phyloP scores from a whole-genome alignment of 2,888 invertebrate genomes.

The Tortricodes alternella region DNA sequence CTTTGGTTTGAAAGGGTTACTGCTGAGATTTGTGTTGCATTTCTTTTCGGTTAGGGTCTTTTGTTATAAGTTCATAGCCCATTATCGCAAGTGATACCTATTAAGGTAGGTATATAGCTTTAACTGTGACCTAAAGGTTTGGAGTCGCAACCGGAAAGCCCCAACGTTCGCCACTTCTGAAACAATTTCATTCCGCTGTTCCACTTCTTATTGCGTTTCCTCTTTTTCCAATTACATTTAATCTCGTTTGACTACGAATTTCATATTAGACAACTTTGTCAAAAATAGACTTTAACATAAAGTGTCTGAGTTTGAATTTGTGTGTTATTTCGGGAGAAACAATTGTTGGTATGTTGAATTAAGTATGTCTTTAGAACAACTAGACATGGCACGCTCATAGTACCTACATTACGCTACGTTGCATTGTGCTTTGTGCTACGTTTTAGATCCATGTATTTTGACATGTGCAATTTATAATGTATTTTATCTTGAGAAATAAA shows the following conservation, averaged over 20 bases:
- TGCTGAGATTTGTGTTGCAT: too few relatives aligned
- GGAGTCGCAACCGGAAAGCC: not conserved
- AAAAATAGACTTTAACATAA: not conserved
- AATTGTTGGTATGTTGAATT: not conserved
- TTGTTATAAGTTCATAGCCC: too few relatives aligned
- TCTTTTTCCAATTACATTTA: slow-evolving; percentile 28
- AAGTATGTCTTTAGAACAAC: too few relatives aligned
- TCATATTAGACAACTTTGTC: slow-evolving; percentile 9
- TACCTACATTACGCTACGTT: too few relatives aligned
- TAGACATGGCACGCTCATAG: too few relatives aligned
- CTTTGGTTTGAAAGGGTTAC: too few relatives aligned
- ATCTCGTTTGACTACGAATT: slow-evolving; percentile 30
- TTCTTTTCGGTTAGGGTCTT: too few relatives aligned
- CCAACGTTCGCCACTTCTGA: slow-evolving; percentile 17
- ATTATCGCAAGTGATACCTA: too few relatives aligned
- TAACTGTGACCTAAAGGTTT: not conserved
- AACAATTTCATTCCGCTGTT: slow-evolving; percentile 22
- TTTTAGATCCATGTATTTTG: too few relatives aligned
- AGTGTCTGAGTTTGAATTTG: not conserved
- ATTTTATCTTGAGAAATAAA: too few relatives aligned
- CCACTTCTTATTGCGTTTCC: slow-evolving; percentile 30
- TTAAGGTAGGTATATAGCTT: not conserved
- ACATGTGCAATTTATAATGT: too few relatives aligned
- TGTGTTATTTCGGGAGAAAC: not conserved
- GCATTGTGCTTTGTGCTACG: too few relatives aligned